Base-by-base conservation (phyloP, 1,140 invertebrate species). In the Heliconius melpomene region DNA sequence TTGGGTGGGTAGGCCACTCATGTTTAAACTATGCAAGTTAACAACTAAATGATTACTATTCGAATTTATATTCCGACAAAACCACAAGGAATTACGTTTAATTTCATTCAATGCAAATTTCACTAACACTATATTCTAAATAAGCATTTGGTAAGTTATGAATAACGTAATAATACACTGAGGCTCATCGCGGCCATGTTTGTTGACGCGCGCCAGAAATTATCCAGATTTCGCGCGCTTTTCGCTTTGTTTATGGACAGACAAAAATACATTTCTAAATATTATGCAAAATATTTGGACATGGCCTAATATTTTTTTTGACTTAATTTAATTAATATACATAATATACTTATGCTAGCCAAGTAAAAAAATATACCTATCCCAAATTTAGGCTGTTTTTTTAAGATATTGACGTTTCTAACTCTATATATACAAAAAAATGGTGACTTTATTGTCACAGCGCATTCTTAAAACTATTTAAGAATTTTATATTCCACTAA, bases 211-310 rank as follows among this genome's bases (percentile, higher is more conserved):
- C 87, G 86, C 85, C 87, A 84, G 89, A 91, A 92, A 90, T 91
- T 91, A 91, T 90, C 89, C 90, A 92, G 89, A 91, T 90, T 90
- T 89, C 86, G 86, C 86, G 84, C 85, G 87, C 90, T 86, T 87
- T 85, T 83, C 82, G 36, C 54, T 84, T 82, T 90, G 90, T 91
- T 90, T 91, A 89, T 86, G 80, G 83, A 80, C 87, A 85, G 84
- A 84, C 87, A 85, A 86, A 86, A 89, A 84, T 85, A 87, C 79
- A 78, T 83, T 83, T 82, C 26, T 78, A 78, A 36, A 72, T 72
- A 72, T 66, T 66, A 66, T 66, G 26, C 26, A 29, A 66, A 66
- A 66, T 66, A 66, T 26, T 66, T 29, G 18, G 60, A 29, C 60
- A 66, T 29, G 9, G 13, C 3, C 2, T 11, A 66, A 11, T 0